phyloP scores from a whole-genome alignment of 1,140 invertebrate species.

The Solen grandis region DNA sequence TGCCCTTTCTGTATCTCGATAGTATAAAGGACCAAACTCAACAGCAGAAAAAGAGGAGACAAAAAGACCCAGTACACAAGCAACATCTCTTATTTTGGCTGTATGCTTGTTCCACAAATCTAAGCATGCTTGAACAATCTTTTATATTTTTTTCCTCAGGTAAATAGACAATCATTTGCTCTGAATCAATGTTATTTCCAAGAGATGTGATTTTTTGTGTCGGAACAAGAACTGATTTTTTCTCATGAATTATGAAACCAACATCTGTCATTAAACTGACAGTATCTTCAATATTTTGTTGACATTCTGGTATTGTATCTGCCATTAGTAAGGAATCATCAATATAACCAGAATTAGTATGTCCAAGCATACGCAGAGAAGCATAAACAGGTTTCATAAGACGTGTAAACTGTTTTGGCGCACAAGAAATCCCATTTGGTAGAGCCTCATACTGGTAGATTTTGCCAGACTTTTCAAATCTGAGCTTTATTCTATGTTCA shows the following conservation, averaged over 20 bases:
- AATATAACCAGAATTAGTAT: constrained; percentile 42
- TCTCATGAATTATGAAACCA: constrained; percentile 54
- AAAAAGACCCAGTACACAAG: not conserved
- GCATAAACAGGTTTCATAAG: constrained; percentile 59
- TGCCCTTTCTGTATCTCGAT: not conserved
- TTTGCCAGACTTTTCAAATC: constrained; percentile 4
- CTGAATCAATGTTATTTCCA: constrained; percentile 57
- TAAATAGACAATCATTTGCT: constrained; percentile 41
- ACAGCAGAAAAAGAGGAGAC: not conserved
- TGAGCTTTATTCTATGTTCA: constrained; percentile 39
- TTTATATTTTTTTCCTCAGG: constrained; percentile 28
- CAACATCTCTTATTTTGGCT: not conserved
- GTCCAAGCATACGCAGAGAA: constrained; percentile 23
- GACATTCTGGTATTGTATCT: constrained; percentile 46
- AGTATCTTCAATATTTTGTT: constrained; percentile 40
- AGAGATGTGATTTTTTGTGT: constrained; percentile 40
- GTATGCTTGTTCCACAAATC: not conserved
- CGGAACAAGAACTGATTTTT: constrained; percentile 53
- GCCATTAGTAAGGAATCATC: constrained; percentile 45
- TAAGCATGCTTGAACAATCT: constrained; percentile 19
- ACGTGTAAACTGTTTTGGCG: constrained; percentile 53
- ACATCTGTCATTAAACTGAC: constrained; percentile 10
- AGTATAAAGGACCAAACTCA: not conserved
- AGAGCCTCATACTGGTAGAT: constrained; percentile 7
- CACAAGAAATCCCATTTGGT: constrained; percentile 42